Percentiles rank a stretch among this genome's conserved stretches.
Evolutionary conservation across 2,113 vertebrate genomes (phyloP).

Genomic region (Nothoprocta perdicaria): DNA sequence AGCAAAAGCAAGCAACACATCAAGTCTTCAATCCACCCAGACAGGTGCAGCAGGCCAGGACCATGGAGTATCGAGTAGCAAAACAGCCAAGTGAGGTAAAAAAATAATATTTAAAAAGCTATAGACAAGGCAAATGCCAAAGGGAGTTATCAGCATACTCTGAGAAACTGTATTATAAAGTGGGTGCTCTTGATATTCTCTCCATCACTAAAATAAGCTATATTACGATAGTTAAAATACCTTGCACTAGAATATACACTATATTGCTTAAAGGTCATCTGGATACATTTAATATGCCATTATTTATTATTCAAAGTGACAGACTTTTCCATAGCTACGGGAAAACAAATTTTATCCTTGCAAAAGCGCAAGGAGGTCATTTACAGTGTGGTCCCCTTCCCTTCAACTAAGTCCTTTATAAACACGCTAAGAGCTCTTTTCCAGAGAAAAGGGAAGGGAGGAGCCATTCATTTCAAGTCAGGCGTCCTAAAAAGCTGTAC

Average conservation of each 20-base stretch:
- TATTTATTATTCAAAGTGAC: background rate
- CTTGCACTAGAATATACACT: background rate
- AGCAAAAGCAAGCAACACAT: background rate
- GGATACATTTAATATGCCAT: background rate
- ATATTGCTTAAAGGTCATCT: background rate
- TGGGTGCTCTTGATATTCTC: background rate
- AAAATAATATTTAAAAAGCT: background rate
- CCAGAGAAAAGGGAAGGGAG: background rate
- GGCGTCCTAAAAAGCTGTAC: background rate
- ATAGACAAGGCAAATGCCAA: background rate
- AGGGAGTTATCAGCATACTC: background rate
- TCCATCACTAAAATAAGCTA: background rate
- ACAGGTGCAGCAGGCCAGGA: background rate
- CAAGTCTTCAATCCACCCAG: background rate
- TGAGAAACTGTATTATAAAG: background rate
- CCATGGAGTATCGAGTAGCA: background rate
- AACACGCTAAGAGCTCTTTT: background rate
- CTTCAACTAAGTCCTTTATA: background rate
- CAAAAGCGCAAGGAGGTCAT: background rate
- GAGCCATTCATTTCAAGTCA: background rate
- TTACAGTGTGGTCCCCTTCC: background rate
- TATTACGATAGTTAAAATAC: rapidly evolving
- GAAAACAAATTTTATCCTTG: background rate
- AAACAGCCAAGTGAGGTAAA: background rate
- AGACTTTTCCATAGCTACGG: background rate